A percentile compares a stretch with the other conserved stretches of the same genome.
phyloP scores from a whole-genome alignment of 1,140 invertebrate genomes.

The Apis dorsata region DNA sequence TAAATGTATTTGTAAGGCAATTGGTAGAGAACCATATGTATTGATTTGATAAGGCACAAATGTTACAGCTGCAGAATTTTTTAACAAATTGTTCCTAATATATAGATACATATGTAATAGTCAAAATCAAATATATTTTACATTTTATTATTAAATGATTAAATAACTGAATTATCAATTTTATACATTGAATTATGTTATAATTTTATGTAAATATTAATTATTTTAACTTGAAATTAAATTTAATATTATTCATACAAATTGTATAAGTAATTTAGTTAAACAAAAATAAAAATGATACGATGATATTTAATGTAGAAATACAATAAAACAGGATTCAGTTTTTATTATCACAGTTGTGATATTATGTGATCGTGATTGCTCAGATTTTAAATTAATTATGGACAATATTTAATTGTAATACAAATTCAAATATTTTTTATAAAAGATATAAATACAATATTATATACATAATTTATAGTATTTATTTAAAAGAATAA shows the following conservation, averaged over 20 bases:
- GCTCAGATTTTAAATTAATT: conserved; percentile 35
- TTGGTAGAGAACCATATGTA: conserved; percentile 32
- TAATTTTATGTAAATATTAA: neutral
- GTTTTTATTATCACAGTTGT: conserved; percentile 62
- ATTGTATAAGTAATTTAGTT: neutral
- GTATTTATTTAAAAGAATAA: neutral
- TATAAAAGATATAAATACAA: conserved; percentile 42
- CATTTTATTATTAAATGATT: neutral
- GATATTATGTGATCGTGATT: conserved; percentile 36
- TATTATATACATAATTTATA: conserved; percentile 53
- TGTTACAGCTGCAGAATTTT: conserved; percentile 24
- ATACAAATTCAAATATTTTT: conserved; percentile 35
- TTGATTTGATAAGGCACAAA: conserved; percentile 54
- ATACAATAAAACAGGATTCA: conserved; percentile 47
- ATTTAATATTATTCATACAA: neutral
- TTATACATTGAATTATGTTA: neutral
- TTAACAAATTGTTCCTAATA: neutral
- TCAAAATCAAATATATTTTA: neutral
- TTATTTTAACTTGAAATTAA: neutral
- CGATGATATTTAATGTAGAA: conserved; percentile 23
- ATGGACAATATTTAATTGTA: conserved; percentile 28
- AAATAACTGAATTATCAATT: neutral
- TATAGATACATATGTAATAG: conserved; percentile 1
- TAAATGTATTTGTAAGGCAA: conserved; percentile 36
- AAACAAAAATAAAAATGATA: conserved; percentile 1